Evolutionary conservation across 2,113 vertebrate genomes (phyloP).

Genomic region (Garra rufa): DNA sequence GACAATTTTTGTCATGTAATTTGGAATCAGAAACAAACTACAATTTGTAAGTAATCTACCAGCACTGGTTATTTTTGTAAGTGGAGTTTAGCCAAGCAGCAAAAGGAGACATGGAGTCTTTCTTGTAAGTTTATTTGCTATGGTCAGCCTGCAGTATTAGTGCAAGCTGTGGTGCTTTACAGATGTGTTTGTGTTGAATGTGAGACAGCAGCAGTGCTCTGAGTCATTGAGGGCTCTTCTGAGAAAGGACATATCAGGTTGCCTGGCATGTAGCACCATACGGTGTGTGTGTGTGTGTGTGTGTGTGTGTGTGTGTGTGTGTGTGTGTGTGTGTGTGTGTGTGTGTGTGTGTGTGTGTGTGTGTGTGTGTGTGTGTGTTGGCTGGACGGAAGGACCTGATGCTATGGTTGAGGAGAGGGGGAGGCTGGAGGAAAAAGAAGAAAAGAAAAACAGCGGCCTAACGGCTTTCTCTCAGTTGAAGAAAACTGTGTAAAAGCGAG

Average conservation of each 20-base stretch:
- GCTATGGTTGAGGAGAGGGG: constrained; percentile 9
- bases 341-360: constrained; percentile 48
- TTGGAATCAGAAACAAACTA: not conserved
- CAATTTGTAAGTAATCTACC: not conserved
- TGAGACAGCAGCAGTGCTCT: constrained; percentile 34
- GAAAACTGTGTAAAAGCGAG: constrained; percentile 64
- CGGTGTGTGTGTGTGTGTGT: constrained; percentile 51
- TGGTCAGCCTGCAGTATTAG: not conserved
- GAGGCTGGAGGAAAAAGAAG: constrained; percentile 12
- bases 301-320: constrained; percentile 45
- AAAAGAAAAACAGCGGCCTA: constrained; percentile 66
- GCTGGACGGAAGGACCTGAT: constrained; percentile 10
- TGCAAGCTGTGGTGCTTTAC: not conserved
- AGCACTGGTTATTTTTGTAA: not conserved
- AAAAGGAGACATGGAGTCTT: not conserved
- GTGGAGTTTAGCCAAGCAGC: not conserved
- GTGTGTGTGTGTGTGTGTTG: constrained; percentile 41
- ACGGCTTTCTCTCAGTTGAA: constrained; percentile 72
- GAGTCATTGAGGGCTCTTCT: constrained; percentile 57
- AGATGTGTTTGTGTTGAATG: constrained; percentile 32
- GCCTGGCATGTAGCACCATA: constrained; percentile 68
- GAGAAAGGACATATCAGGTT: constrained; percentile 71
- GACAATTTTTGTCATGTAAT: not conserved
- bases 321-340: constrained; percentile 50
- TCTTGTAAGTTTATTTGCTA: not conserved